Base-by-base conservation (phyloP, 2,113 vertebrate species). In the Phyllostomus hastatus region DNA sequence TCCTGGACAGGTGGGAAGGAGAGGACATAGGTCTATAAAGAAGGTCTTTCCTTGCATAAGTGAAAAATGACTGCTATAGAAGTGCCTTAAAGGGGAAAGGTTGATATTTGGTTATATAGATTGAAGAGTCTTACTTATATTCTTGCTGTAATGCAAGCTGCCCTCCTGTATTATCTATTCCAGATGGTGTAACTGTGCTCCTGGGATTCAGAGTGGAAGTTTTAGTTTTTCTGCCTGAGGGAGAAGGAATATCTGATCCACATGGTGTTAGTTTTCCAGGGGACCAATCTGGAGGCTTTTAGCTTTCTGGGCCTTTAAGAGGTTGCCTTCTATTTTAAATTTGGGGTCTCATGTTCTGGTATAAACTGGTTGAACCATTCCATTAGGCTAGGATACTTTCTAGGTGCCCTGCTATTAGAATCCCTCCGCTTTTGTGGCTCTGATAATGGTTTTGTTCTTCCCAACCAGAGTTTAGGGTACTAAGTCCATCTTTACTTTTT, bases 31-130 rank as follows among this genome's bases (percentile, higher is more conserved):
- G 8, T 83, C 88, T 95, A 76, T 35, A 89, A 75, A 88, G 67
- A 59, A 61, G 17, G 48, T 82, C 75, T 10, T 26, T 83, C 15
- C 33, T 14, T 87, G 38, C 5, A 31, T 48, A 85, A 76, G 83
- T 82, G 26, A 93, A 86, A 89, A 82, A 78, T 86, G 72, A 69
- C 10, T 85, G 46, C 31, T 93, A 93, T 91, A 52, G 54, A 93
- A 95, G 91, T 92, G 46, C 50, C 20, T 67, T 46, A 28, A n/a
- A 70, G 50, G 41, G 31, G 5, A 46, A 94, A 86, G 80, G 24
- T n/a, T 52, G 35, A 17, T 83, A 46, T 43, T 89, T 91, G 48
- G 35, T 81, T 80, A 80, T 22, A 22, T 59, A 79, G 69, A 41
- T 41, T 38, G 31, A 93, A 73, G 50, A 70, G 9, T 64, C 73